Evolutionary conservation across 1,140 invertebrate genomes (phyloP), one percentile per base, ranked within the genome.

Genomic region (Eubasilissa regina): DNA sequence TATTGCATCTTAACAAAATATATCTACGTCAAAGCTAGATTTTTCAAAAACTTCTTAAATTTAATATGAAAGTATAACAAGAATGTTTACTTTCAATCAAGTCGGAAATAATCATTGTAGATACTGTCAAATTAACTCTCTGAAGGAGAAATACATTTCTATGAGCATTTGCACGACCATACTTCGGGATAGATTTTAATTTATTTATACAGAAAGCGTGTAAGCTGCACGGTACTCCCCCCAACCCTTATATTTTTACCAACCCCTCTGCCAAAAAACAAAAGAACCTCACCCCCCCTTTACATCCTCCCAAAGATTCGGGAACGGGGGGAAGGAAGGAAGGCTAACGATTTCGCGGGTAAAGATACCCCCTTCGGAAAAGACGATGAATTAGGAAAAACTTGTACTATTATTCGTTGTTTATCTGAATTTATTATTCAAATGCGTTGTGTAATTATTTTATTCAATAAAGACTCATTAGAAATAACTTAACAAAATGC

Each of bases 191-290:
- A 62, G 51, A 78, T 58, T 73, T 78, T 78, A 78, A 78, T 78
- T 78, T 72, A 78, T 78, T 78, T 78, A 78, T 72, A 78, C 66
- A 78, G 64, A 72, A 55, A 78, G 53, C 53, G 77, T 78, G 77
- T 78, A 78, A 70, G 25, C 58, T 47, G 76, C 60, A 72, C 77
- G 35, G 51, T 0, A 43, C 62, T 44, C 77, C 73, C 25, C 53
- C 77, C 17, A 48, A 25, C 64, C 64, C 75, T 55, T 55, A 44
- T 53, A 66, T 56, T 60, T 68, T 77, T 68, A 44, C 43, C 62
- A 17, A 56, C 35, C 56, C 75, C 21, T 43, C 64, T 43, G 43
- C 74, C 25, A 21, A 72, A 78, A 78, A 78, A 78, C 77, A 78
- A 78, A 78, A 78, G 77, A 78, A 78, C 76, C 11, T 43, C 62